A percentile compares a stretch with the other conserved stretches of the same genome.
phyloP scores from a whole-genome alignment of 2,113 vertebrate species.

The Tricholaema leucomelas region DNA sequence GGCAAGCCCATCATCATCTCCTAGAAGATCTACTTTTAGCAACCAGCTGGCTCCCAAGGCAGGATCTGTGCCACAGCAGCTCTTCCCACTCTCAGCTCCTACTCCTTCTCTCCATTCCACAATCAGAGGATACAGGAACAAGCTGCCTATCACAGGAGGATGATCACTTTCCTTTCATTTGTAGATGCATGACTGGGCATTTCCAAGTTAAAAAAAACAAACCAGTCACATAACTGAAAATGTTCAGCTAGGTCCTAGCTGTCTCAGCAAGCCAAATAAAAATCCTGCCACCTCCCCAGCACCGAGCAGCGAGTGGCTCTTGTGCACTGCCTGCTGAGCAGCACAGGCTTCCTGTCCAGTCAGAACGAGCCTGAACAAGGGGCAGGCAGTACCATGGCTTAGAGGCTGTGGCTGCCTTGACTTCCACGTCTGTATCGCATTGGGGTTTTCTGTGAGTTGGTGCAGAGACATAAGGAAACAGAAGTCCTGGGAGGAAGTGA shows the following conservation, averaged over 20 bases:
- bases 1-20: background rate
- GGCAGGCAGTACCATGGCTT: background rate
- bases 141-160: background rate
- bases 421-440: background rate
- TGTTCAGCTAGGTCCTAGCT: background rate
- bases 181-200: background rate
- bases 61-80: background rate
- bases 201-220: background rate
- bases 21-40: background rate
- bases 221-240: background rate
- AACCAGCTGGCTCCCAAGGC: background rate
- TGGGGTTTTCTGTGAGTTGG: background rate
- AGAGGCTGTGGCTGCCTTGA: background rate
- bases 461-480: conserved; percentile 28
- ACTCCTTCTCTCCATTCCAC: background rate
- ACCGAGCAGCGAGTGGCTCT: background rate
- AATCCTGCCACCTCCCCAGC: background rate
- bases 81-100: background rate
- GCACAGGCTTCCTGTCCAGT: background rate
- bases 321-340: background rate
- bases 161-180: background rate
- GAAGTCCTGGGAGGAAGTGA: conserved; percentile 57
- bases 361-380: accelerated
- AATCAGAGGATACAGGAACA: background rate
- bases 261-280: background rate